phyloP scores from a whole-genome alignment of 2,797 vertebrate genomes.

The Macropus fuliginosus region DNA sequence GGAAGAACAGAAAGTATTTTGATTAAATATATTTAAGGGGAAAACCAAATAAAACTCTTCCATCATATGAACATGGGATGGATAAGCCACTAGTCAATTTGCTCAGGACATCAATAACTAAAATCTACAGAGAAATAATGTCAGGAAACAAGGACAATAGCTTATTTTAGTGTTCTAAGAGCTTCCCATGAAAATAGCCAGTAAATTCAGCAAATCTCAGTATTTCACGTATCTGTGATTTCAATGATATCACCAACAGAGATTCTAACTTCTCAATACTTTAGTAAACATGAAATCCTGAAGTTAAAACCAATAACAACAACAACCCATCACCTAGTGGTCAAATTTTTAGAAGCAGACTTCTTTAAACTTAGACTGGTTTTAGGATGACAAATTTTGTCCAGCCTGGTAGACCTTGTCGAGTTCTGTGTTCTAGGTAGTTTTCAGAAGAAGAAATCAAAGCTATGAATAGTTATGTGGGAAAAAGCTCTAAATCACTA shows the following conservation, averaged over 20 bases:
- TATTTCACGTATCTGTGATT: background rate
- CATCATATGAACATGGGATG: background rate
- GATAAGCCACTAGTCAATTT: background rate
- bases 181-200: background rate
- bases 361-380: background rate
- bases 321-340: background rate
- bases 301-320: background rate
- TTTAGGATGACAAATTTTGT: background rate
- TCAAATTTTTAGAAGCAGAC: background rate
- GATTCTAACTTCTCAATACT: background rate
- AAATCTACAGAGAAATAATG: background rate
- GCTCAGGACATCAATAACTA: background rate
- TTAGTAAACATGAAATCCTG: background rate
- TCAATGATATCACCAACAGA: background rate
- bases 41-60: background rate
- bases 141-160: fast-evolving
- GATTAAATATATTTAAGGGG: background rate
- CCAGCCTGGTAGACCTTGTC: background rate
- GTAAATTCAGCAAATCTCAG: background rate
- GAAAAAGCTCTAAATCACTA: background rate
- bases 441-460: background rate
- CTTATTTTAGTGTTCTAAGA: background rate
- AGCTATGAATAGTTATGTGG: background rate
- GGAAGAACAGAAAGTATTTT: background rate
- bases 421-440: background rate